Conservation (phyloP, 2,113 vertebrate genomes). For the Pelecanus crispus region DNA sequence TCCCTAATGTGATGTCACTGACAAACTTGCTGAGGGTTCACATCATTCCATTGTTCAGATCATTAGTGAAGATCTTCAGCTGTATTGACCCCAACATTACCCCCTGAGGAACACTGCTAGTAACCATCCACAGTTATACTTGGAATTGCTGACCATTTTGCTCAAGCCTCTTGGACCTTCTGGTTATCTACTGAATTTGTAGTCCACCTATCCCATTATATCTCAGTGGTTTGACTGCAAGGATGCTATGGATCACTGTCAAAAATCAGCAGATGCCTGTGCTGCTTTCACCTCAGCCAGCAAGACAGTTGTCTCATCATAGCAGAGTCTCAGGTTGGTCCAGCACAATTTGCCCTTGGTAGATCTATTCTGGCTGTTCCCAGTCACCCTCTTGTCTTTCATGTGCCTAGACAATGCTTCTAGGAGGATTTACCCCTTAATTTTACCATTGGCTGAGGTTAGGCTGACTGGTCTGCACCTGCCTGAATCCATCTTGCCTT, state of each 20-base stretch:
- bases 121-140: neutral
- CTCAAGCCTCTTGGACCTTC: neutral
- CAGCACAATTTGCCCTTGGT: neutral
- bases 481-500: neutral
- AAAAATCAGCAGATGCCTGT: neutral
- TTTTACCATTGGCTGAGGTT: neutral
- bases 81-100: fast-evolving
- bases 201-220: neutral
- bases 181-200: neutral
- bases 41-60: neutral
- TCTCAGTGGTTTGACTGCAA: neutral
- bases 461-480: neutral
- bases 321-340: neutral
- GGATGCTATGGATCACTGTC: neutral
- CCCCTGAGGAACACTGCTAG: neutral
- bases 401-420: neutral
- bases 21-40: neutral
- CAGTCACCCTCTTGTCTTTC: neutral
- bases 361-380: neutral
- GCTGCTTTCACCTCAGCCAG: neutral
- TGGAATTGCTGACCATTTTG: neutral
- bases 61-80: neutral
- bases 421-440: neutral
- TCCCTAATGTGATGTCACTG: neutral
- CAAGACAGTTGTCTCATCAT: neutral